A percentile compares a stretch with the other conserved stretches of the same genome.
Conservation (phyloP, 1,140 invertebrate species). For the Bombus affinis region DNA sequence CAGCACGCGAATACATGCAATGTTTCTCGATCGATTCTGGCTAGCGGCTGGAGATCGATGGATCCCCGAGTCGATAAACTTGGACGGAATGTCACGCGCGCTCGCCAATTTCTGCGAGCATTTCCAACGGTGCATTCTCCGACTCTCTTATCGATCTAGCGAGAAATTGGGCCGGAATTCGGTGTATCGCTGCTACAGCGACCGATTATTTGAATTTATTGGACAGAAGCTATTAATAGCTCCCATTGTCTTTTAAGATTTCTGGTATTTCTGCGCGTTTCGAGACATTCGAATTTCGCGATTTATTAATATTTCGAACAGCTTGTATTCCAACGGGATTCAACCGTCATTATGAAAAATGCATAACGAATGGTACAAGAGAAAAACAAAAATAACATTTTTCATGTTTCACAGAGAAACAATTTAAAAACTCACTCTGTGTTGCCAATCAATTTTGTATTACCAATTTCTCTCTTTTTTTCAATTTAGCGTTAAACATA, state of each 20-base stretch:
- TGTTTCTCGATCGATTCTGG: not conserved
- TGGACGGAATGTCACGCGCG: conserved; percentile 12
- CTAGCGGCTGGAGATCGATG: conserved; percentile 42
- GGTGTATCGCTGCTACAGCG: not conserved
- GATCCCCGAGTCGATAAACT: conserved; percentile 27
- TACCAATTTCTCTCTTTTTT: too few species aligned
- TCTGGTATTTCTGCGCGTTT: not conserved
- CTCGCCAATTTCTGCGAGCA: not conserved
- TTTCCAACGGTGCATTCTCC: not conserved
- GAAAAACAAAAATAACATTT: too few species aligned
- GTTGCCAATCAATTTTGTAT: too few species aligned
- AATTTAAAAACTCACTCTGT: too few species aligned
- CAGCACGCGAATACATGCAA: not conserved
- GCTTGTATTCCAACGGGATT: not conserved
- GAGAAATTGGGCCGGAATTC: conserved; percentile 13
- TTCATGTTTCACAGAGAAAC: too few species aligned
- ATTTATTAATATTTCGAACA: not conserved
- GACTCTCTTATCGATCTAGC: not conserved
- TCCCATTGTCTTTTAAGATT: not conserved
- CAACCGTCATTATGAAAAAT: not conserved
- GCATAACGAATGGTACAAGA: not conserved
- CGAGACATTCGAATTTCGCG: not conserved
- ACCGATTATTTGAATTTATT: not conserved
- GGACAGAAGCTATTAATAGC: not conserved
- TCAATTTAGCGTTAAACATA: too few species aligned